Conservation (phyloP, 2,797 vertebrate genomes). For the Borostomias antarcticus region DNA sequence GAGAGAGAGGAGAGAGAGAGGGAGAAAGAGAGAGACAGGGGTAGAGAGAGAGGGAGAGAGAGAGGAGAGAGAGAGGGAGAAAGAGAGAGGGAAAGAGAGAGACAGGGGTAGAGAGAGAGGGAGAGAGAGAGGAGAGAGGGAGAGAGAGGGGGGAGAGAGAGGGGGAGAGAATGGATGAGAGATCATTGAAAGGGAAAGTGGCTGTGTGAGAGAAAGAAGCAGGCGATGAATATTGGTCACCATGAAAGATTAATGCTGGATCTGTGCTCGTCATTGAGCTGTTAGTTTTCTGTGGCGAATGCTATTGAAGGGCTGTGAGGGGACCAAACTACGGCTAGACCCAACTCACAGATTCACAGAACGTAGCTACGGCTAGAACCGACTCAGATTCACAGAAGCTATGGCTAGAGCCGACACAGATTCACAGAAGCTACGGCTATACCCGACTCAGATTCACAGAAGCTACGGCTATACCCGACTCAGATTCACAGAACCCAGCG, state of each 20-base stretch:
- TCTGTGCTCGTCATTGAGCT: conserved; percentile 41
- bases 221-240: conserved; percentile 46
- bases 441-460: conserved; percentile 17
- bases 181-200: neutral
- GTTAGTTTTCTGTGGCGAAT: conserved; percentile 30
- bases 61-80: neutral
- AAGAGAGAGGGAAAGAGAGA: conserved; percentile 22
- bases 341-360: conserved; percentile 13
- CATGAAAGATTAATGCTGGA: conserved; percentile 51
- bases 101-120: neutral
- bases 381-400: conserved; percentile 19
- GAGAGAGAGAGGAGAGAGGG: neutral
- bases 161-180: neutral
- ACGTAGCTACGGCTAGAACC: conserved; percentile 6
- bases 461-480: conserved; percentile 10
- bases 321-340: conserved; percentile 30
- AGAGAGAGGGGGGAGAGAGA: neutral
- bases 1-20: neutral
- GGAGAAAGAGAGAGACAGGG: neutral
- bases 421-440: conserved; percentile 15
- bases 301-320: conserved; percentile 38
- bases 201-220: conserved; percentile 6
- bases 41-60: neutral
- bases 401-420: too few species aligned
- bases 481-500: conserved; percentile 16